Evolutionary conservation across 2,797 vertebrate species (phyloP).

Genomic region (Poeciliopsis gracilis): DNA sequence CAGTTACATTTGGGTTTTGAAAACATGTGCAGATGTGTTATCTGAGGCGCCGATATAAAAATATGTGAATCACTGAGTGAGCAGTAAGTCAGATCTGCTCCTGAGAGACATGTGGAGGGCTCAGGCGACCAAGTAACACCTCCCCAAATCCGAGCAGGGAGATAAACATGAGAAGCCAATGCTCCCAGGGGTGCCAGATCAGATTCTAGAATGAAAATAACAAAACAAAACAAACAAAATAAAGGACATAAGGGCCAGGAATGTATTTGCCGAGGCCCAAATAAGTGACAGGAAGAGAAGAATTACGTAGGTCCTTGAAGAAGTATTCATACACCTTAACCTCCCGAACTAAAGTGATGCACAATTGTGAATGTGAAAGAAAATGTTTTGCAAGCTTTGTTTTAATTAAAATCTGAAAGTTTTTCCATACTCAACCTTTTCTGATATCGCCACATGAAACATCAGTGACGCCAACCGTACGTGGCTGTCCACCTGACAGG

Average conservation of each 20-base stretch:
- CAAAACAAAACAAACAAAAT: constrained; percentile 12
- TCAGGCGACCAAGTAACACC: constrained; percentile 31
- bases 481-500: neutral
- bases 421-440: neutral
- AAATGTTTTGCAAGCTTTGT: neutral
- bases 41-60: constrained; percentile 11
- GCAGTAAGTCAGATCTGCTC: constrained; percentile 1
- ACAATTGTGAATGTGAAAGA: neutral
- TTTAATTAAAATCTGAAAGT: neutral
- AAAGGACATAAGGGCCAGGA: constrained; percentile 12
- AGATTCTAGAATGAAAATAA: constrained; percentile 46
- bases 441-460: neutral
- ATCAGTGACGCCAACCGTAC: neutral
- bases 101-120: constrained; percentile 13
- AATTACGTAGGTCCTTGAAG: neutral
- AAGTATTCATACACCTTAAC: no score
- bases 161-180: constrained; percentile 45
- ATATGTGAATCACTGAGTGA: constrained; percentile 1
- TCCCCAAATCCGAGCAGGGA: constrained; percentile 43
- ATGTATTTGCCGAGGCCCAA: constrained; percentile 13
- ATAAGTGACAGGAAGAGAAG: neutral
- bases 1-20: constrained; percentile 5
- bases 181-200: constrained; percentile 56
- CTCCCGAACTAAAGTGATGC: neutral
- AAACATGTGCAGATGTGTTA: constrained; percentile 11